phyloP scores from a whole-genome alignment of 2,113 vertebrate species.

The Oryctolagus cuniculus region mOryCun1.1 NC_091449.1:12894501-12895000 shows the following conservation, averaged over 20 bases:
- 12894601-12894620: constrained; percentile 36
- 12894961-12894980: neutral
- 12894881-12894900: neutral
- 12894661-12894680: neutral
- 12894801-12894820: neutral
- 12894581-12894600: neutral
- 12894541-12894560: neutral
- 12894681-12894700: neutral
- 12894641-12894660: neutral
- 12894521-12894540: constrained; percentile 29
- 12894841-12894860: neutral
- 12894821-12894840: neutral
- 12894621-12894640: constrained; percentile 45
- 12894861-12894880: neutral
- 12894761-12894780: constrained; percentile 37
- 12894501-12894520: too few relatives aligned
- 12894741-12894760: neutral
- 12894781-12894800: neutral
- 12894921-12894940: neutral
- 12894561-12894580: constrained; percentile 60
- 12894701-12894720: neutral
- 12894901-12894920: neutral
- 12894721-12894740: neutral
- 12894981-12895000: constrained; percentile 22
- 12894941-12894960: neutral